Conservation (phyloP, 2,888 invertebrate species). For the Charanyca ferruginea region DNA sequence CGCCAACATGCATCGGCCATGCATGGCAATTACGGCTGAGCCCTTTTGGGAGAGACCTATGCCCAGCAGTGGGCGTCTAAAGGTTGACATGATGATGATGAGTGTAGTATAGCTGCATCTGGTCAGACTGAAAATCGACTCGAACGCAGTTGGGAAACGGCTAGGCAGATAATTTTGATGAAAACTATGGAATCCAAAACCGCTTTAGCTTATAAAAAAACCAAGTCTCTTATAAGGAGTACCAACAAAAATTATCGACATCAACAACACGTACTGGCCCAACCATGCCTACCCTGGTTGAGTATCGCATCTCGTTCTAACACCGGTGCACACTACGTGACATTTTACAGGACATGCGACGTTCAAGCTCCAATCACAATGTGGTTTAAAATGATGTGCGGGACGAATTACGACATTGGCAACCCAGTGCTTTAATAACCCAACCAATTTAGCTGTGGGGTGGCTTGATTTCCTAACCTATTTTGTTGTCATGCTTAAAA, state of each 20-base stretch:
- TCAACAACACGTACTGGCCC: neutral
- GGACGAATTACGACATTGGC: conserved; percentile 54
- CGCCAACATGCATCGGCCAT: too few species aligned
- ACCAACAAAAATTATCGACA: neutral
- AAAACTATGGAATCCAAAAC: neutral
- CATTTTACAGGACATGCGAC: conserved; percentile 52
- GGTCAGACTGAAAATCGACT: neutral
- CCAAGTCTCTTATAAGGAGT: neutral
- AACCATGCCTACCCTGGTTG: conserved; percentile 16
- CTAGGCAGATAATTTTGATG: neutral
- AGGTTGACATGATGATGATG: too few species aligned
- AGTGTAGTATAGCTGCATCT: neutral
- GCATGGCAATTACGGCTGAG: too few species aligned
- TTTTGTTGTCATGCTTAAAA: neutral
- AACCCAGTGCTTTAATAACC: conserved; percentile 55
- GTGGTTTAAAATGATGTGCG: conserved; percentile 49
- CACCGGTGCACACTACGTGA: conserved; percentile 49
- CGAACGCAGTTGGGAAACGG: neutral
- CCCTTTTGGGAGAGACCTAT: too few species aligned
- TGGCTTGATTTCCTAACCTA: conserved; percentile 49
- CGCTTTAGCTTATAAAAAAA: neutral
- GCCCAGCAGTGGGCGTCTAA: too few species aligned
- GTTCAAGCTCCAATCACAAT: conserved; percentile 47
- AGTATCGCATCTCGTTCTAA: conserved; percentile 36
- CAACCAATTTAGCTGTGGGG: conserved; percentile 50